These are phyloP conservation scores for Turritopsis dohrnii DNA, from an alignment of 30 jellyfish, hydroid and myxozoan genomes.

Conservation along the genomic window DNA sequence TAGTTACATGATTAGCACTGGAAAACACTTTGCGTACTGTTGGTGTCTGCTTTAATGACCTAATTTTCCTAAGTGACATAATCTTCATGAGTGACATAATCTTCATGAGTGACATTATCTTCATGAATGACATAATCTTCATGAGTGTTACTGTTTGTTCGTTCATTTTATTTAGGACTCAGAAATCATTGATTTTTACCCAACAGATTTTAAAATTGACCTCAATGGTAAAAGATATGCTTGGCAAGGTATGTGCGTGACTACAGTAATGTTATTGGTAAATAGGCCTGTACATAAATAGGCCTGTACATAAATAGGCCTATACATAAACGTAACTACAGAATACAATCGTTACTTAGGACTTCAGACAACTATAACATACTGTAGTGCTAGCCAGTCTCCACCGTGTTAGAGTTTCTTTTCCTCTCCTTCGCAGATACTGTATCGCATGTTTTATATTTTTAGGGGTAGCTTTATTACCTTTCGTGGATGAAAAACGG, in stretches of 20 bases:
- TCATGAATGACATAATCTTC: background rate
- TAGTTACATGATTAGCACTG: no score
- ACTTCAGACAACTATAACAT: background rate
- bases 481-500: constrained; percentile 95
- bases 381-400: no score
- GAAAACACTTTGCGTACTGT: no score
- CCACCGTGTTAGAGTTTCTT: no score
- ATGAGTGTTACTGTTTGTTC: background rate
- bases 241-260: constrained; percentile 93
- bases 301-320: background rate
- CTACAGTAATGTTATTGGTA: no score
- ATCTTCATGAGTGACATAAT: no score
- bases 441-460: constrained; percentile 5
- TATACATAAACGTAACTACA: no score
- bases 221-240: constrained; percentile 91
- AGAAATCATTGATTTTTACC: constrained; percentile 89
- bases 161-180: constrained; percentile 60
- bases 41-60: no score
- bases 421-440: no score
- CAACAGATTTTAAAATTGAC: constrained; percentile 82
- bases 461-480: constrained; percentile 95
- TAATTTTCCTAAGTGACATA: no score
- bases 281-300: no score
- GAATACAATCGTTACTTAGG: background rate
- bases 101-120: no score